Base-by-base conservation (phyloP, 2,888 invertebrate species). In the Heliconius hortense region DNA sequence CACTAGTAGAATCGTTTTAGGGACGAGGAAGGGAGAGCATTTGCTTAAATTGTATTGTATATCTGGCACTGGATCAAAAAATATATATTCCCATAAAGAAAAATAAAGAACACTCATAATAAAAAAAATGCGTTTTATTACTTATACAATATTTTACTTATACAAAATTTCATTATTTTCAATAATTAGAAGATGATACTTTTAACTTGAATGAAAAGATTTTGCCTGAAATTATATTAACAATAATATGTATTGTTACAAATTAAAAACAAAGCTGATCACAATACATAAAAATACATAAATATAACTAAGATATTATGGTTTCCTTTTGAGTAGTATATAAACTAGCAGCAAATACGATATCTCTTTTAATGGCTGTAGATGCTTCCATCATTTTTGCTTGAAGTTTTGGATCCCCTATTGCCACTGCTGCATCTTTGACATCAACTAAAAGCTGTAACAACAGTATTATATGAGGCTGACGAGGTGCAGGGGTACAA, bases 301-400 rank as follows among this genome's bases (percentile, higher is more conserved):
- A 31, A 56, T 31, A 21, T 21, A 21, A 59, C 26, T 79, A 82
- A 72, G 80, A 79, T 24, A 79, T 71, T 8, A 88, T 82, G 75
- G 87, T 84, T 74, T 93, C 94, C 79, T 89, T 90, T 67, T 90
- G 89, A 1, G 93, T 91, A 5, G 98, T 98, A 86, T 99, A 99
- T 66, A 99, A 95, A 90, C 98, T 99, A 48, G 98, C 98, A 31
- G 99, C 98, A 88, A 99, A 99, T 0, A 99, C 99, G 84, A 99
- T 99, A 89, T 99, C 99, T 77, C 99, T 94, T 89, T 99, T 98
- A 80, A 99, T 99, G 64, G 97, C 96, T 4, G 96, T 96, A 0
- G 98, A 98, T 0, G 98, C 98, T 87, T 98, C 98, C 89, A 98
- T 97, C 98, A 99, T 99, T 94, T 99, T 99, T 79, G 96, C 96